phyloP scores from a whole-genome alignment of 1,140 invertebrate genomes.

The Formica exsecta region DNA sequence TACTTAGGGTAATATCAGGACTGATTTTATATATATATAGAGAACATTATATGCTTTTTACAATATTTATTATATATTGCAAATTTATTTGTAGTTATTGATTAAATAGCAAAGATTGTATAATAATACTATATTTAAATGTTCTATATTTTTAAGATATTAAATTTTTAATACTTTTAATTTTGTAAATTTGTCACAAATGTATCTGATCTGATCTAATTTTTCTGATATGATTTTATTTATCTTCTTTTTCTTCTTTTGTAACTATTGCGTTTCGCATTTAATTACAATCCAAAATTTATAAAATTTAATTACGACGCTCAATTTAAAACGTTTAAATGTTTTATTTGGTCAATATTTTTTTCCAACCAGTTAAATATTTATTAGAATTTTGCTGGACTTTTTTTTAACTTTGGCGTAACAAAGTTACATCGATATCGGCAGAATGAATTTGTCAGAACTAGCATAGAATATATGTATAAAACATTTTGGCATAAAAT shows the following conservation, averaged over 20 bases:
- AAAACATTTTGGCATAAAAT: background rate
- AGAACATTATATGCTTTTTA: too few relatives aligned
- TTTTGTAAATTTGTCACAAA: background rate
- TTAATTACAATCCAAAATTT: constrained; percentile 10
- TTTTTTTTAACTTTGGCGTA: too few relatives aligned
- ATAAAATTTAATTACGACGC: constrained; percentile 16
- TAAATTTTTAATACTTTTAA: too few relatives aligned
- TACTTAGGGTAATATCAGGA: too few relatives aligned
- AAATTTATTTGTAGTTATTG: too few relatives aligned
- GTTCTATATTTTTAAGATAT: too few relatives aligned
- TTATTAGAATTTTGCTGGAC: background rate
- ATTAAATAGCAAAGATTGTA: too few relatives aligned
- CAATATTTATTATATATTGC: too few relatives aligned
- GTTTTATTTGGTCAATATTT: background rate
- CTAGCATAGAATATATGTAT: background rate
- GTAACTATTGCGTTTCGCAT: background rate
- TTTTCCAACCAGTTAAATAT: constrained; percentile 14
- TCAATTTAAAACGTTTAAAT: constrained; percentile 37
- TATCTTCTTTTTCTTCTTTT: background rate
- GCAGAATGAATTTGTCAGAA: constrained; percentile 1
- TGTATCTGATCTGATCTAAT: background rate
- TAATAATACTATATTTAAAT: too few relatives aligned
- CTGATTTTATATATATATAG: too few relatives aligned
- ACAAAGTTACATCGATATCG: background rate
- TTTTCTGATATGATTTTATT: background rate